A percentile compares a stretch with the other conserved stretches of the same genome.
These are phyloP conservation scores for Hydriomena furcata DNA, from an alignment of 2,888 invertebrate species.

Conservation along the genomic window DNA sequence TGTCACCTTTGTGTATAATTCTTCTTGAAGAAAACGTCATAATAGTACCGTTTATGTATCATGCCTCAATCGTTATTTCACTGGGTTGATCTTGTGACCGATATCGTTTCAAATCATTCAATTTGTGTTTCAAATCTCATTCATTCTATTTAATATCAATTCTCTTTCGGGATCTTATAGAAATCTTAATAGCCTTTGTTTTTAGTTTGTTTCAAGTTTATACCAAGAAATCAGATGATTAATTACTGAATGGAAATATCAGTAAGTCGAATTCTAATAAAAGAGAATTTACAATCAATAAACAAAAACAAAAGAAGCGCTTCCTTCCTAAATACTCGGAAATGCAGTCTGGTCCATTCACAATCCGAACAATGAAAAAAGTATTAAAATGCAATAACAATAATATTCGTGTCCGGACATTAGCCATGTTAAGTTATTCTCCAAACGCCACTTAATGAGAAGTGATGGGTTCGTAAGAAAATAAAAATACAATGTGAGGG, in stretches of 20 bases:
- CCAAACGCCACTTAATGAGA: constrained; percentile 82
- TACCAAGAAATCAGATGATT: constrained; percentile 12
- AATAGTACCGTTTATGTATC: too few relatives aligned
- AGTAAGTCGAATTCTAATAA: constrained; percentile 33
- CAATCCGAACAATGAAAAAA: constrained; percentile 73
- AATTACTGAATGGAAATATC: background rate
- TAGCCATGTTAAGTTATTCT: constrained; percentile 81
- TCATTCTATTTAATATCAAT: too few relatives aligned
- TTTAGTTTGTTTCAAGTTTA: too few relatives aligned
- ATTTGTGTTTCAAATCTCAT: too few relatives aligned
- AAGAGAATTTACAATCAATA: constrained; percentile 46
- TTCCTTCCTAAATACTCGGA: constrained; percentile 77
- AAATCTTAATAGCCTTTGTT: too few relatives aligned
- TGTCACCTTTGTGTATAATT: too few relatives aligned
- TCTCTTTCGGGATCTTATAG: too few relatives aligned
- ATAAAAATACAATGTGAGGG: constrained; percentile 74
- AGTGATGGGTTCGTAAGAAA: constrained; percentile 83
- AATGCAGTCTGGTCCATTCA: constrained; percentile 60
- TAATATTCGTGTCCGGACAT: constrained; percentile 83
- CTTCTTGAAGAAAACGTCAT: too few relatives aligned
- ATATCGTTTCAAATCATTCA: too few relatives aligned
- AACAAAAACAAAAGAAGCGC: constrained; percentile 56
- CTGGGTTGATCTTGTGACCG: too few relatives aligned
- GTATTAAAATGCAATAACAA: constrained; percentile 83
- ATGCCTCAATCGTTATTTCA: too few relatives aligned